These are phyloP conservation scores for Acromyrmex echinatior DNA, from an alignment of 1,140 invertebrate genomes.

Conservation along the genomic window DNA sequence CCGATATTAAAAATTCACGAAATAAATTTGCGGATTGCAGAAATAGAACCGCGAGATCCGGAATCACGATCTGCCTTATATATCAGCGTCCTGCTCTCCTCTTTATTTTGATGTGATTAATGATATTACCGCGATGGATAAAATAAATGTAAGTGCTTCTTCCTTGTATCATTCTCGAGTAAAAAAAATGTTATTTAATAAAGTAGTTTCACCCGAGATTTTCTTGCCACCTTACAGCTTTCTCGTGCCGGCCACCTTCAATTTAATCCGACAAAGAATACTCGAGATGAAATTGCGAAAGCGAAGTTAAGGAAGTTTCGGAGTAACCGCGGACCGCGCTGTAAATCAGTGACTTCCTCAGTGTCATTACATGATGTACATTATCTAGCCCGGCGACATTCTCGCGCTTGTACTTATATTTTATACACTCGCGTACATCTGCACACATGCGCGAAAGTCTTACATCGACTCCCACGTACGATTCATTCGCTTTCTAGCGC, in stretches of 20 bases:
- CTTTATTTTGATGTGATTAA: constrained; percentile 22
- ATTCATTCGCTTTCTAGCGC: constrained; percentile 67
- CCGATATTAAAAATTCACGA: constrained; percentile 43
- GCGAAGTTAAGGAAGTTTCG: constrained; percentile 36
- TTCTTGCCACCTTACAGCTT: background rate
- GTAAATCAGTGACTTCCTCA: constrained; percentile 78
- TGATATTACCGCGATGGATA: background rate
- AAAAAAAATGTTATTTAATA: constrained; percentile 19
- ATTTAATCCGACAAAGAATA: constrained; percentile 30
- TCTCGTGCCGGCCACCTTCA: background rate
- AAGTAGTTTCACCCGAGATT: constrained; percentile 10
- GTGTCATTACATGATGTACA: constrained; percentile 77
- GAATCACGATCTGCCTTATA: background rate
- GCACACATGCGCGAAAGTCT: constrained; percentile 40
- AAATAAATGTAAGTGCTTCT: constrained; percentile 18
- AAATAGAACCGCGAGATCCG: constrained; percentile 3
- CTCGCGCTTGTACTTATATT: constrained; percentile 32
- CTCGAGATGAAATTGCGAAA: constrained; percentile 42
- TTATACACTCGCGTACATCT: constrained; percentile 33
- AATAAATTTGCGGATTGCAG: constrained; percentile 38
- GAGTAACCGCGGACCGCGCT: constrained; percentile 58
- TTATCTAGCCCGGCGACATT: constrained; percentile 55
- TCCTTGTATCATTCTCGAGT: background rate
- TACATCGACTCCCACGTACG: constrained; percentile 77
- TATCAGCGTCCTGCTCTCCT: constrained; percentile 18